Evolutionary conservation across 2,888 invertebrate species (phyloP).

Genomic region (Sympetrum striolatum): DNA sequence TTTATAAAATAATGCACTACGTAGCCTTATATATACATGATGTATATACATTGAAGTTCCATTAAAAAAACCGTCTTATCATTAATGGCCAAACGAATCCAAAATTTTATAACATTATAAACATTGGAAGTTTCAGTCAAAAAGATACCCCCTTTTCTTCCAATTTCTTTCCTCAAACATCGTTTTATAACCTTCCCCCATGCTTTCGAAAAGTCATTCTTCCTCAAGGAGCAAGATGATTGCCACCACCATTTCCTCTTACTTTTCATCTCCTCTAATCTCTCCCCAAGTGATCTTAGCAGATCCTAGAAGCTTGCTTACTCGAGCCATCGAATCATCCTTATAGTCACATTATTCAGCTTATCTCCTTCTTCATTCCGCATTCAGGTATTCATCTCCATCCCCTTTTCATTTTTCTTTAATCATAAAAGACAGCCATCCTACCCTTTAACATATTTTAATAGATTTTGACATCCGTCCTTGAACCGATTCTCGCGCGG

Average conservation of each 20-base stretch:
- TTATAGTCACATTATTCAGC: conserved; percentile 32
- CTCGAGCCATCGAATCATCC: conserved; percentile 35
- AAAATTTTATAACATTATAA: no score
- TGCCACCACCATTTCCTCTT: neutral
- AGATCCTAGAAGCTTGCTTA: conserved; percentile 40
- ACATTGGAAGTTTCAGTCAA: no score
- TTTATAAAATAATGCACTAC: no score
- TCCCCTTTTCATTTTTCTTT: neutral
- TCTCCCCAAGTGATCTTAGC: conserved; percentile 30
- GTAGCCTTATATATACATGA: no score
- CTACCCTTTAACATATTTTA: conserved; percentile 31
- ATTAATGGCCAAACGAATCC: no score
- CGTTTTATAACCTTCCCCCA: conserved; percentile 9
- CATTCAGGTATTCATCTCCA: conserved; percentile 1
- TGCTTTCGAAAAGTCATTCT: conserved; percentile 11
- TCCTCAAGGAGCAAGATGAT: conserved; percentile 11
- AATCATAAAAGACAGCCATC: conserved; percentile 35
- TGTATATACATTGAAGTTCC: no score
- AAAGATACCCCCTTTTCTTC: neutral
- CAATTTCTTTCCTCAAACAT: neutral
- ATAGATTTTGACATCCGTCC: conserved; percentile 31
- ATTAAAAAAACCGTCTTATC: no score
- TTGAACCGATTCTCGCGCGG: neutral
- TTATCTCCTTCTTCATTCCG: neutral
- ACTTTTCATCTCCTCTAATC: conserved; percentile 5